These are phyloP conservation scores for Drosophila nigrodunni DNA, from an alignment of 1,140 invertebrate species.

Conservation along the genomic window DNA sequence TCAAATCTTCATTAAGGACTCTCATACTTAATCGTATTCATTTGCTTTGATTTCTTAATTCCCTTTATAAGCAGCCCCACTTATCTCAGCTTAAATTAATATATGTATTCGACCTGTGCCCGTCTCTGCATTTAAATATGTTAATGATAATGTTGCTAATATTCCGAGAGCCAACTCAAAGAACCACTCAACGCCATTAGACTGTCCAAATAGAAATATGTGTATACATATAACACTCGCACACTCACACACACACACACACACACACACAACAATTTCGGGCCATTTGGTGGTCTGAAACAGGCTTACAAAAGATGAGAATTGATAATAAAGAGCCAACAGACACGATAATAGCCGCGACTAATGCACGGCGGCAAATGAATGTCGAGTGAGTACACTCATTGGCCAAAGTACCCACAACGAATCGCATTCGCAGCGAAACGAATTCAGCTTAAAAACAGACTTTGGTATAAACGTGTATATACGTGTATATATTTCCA, in stretches of 20 bases:
- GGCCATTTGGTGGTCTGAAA: constrained; percentile 21
- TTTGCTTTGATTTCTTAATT: constrained; percentile 11
- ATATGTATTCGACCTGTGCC: constrained; percentile 13
- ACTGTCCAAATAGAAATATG: constrained; percentile 43
- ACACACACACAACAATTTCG: constrained; percentile 21
- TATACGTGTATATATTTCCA: background rate
- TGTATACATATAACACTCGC: constrained; percentile 26
- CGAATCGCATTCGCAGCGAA: constrained; percentile 69
- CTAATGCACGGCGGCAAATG: constrained; percentile 73
- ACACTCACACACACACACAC: constrained; percentile 20
- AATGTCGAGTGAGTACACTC: constrained; percentile 29
- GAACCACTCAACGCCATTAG: constrained; percentile 58
- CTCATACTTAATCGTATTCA: background rate
- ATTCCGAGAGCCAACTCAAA: constrained; percentile 42
- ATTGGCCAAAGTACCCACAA: constrained; percentile 49
- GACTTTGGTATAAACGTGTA: background rate
- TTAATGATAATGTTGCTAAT: constrained; percentile 67
- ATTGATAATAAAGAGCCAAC: constrained; percentile 60
- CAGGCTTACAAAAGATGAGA: constrained; percentile 48
- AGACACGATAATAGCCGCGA: constrained; percentile 77
- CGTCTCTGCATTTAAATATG: constrained; percentile 69
- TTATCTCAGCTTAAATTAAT: constrained; percentile 10
- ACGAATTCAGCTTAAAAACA: constrained; percentile 48
- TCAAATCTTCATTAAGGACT: background rate
- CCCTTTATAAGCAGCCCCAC: background rate